Conservation (phyloP, 2,113 vertebrate genomes). For the Todiramphus chloris region DNA sequence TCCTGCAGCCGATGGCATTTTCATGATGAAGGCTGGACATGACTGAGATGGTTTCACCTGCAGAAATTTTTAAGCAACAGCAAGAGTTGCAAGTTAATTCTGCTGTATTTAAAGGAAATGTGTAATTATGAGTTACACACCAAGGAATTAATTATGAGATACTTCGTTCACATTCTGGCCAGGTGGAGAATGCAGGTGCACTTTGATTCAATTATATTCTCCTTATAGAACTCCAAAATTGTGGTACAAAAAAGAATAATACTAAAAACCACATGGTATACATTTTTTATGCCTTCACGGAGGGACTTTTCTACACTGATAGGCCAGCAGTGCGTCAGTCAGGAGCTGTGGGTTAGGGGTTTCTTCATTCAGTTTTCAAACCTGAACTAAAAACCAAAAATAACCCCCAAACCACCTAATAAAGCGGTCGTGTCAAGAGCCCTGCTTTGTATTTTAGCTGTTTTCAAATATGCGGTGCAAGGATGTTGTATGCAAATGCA, state of each 20-base stretch:
- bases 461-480: neutral
- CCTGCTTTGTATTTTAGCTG: neutral
- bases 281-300: neutral
- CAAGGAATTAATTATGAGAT: neutral
- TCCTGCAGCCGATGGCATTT: neutral
- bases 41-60: neutral
- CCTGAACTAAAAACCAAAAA: neutral
- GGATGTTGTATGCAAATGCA: neutral
- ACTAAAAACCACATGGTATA: neutral
- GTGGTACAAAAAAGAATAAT: neutral
- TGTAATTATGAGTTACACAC: neutral
- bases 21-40: neutral
- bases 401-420: neutral
- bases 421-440: neutral
- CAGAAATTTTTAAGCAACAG: neutral
- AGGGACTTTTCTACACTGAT: neutral
- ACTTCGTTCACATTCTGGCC: neutral
- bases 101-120: neutral
- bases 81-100: neutral
- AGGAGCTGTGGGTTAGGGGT: neutral
- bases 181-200: neutral
- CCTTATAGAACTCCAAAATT: neutral
- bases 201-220: neutral
- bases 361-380: neutral
- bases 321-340: neutral